Percentiles rank a stretch among this genome's conserved stretches.
phyloP scores from a whole-genome alignment of 2,113 vertebrate genomes.

The Rhinopomastus cyanomelas region DNA sequence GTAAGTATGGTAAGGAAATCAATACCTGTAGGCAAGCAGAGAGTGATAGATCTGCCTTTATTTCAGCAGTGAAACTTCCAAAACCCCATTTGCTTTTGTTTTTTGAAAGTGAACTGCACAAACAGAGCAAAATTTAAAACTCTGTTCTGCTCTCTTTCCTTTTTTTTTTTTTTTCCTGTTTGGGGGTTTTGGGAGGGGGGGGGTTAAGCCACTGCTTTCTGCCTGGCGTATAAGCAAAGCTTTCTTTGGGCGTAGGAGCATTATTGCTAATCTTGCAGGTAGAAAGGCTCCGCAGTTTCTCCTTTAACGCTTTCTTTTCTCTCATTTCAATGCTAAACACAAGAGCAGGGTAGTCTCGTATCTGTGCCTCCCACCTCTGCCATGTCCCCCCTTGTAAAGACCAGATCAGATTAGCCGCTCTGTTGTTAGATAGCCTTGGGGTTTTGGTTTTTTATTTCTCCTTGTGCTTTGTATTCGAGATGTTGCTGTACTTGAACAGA shows the following conservation, averaged over 20 bases:
- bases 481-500: constrained; percentile 74
- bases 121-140: constrained; percentile 47
- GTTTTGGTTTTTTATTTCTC: neutral
- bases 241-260: neutral
- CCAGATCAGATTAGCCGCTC: constrained; percentile 71
- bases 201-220: constrained; percentile 12
- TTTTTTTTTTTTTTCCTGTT: neutral
- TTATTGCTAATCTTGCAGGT: constrained; percentile 32
- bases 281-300: constrained; percentile 54
- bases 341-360: constrained; percentile 77
- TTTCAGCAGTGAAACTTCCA: constrained; percentile 44
- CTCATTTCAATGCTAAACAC: constrained; percentile 71
- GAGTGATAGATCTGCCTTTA: constrained; percentile 35
- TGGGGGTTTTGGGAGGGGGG: no score
- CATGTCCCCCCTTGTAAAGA: constrained; percentile 60
- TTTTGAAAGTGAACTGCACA: constrained; percentile 25
- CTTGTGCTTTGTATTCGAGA: constrained; percentile 76
- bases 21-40: neutral
- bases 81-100: neutral
- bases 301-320: constrained; percentile 56
- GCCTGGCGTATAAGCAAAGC: no score
- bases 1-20: constrained; percentile 79
- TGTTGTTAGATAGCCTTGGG: constrained; percentile 65
- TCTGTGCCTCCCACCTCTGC: constrained; percentile 63
- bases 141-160: neutral